Evolutionary conservation across 2,113 vertebrate genomes (phyloP).

Genomic region (Colius striatus): DNA sequence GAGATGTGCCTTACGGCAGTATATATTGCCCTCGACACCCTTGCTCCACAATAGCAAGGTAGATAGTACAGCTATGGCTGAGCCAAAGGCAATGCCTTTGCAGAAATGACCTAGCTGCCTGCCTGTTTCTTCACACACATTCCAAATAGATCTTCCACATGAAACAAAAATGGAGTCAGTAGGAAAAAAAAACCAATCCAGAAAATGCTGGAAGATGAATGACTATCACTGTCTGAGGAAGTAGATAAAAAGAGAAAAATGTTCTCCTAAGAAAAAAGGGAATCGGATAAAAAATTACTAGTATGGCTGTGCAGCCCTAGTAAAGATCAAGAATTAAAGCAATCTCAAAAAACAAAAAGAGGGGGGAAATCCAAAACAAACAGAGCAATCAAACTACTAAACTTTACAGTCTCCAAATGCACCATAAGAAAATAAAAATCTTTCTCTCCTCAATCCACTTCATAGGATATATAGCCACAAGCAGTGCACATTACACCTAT

Average conservation of each 20-base stretch:
- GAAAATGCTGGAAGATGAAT: not conserved
- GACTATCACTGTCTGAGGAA: not conserved
- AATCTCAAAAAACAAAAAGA: not conserved
- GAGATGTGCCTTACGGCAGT: not conserved
- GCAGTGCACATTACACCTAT: not conserved
- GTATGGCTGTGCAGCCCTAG: not conserved
- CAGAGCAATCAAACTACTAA: not conserved
- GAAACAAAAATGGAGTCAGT: not conserved
- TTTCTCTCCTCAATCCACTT: not conserved
- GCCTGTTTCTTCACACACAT: not conserved
- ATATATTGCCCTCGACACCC: not conserved
- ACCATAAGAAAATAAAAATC: not conserved
- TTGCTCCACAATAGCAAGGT: not conserved
- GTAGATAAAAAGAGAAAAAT: not conserved
- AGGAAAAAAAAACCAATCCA: not conserved
- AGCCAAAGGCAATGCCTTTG: not conserved
- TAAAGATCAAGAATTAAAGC: not conserved
- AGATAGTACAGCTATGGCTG: not conserved
- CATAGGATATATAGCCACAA: not conserved
- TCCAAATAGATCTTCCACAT: not conserved
- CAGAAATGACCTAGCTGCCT: not conserved
- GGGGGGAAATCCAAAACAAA: not conserved
- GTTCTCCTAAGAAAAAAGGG: not conserved
- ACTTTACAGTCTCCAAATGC: not conserved
- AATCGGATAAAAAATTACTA: not conserved